phyloP scores from a whole-genome alignment of 2,113 vertebrate species.

The Carassius auratus region DNA sequence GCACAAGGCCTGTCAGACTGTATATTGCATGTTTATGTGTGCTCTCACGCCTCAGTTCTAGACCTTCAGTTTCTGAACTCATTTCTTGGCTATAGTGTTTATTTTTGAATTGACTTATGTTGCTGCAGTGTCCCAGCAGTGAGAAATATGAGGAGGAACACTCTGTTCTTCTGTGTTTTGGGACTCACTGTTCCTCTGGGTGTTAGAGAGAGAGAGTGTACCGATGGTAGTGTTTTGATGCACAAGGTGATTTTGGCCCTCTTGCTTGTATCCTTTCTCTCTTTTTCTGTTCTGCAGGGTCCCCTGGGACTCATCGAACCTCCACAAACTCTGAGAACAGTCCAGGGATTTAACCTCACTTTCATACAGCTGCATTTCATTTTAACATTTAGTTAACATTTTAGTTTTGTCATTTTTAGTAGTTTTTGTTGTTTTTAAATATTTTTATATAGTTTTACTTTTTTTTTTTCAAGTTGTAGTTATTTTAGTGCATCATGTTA shows the following conservation, averaged over 20 bases:
- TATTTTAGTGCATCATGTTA: no score
- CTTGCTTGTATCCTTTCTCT: neutral
- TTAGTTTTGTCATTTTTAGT: no score
- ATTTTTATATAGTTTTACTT: no score
- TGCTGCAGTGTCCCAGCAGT: neutral
- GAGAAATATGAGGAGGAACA: constrained; percentile 37
- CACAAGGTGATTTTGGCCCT: neutral
- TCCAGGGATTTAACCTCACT: neutral
- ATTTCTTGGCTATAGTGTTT: constrained; percentile 40
- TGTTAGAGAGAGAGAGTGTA: neutral
- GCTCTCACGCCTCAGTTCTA: constrained; percentile 47
- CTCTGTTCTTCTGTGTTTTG: constrained; percentile 7
- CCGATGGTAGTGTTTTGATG: neutral
- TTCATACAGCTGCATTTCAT: neutral
- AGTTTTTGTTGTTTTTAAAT: no score
- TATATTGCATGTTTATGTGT: constrained; percentile 61
- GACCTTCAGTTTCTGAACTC: constrained; percentile 25
- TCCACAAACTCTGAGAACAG: neutral
- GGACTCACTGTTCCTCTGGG: neutral
- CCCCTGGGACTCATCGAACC: neutral
- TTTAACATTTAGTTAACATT: no score
- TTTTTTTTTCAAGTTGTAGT: no score
- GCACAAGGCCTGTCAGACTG: constrained; percentile 61
- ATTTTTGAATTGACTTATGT: constrained; percentile 30
- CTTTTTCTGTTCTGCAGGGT: constrained; percentile 9